phyloP scores from a whole-genome alignment of 2,113 vertebrate species.

The Elachura formosa region DNA sequence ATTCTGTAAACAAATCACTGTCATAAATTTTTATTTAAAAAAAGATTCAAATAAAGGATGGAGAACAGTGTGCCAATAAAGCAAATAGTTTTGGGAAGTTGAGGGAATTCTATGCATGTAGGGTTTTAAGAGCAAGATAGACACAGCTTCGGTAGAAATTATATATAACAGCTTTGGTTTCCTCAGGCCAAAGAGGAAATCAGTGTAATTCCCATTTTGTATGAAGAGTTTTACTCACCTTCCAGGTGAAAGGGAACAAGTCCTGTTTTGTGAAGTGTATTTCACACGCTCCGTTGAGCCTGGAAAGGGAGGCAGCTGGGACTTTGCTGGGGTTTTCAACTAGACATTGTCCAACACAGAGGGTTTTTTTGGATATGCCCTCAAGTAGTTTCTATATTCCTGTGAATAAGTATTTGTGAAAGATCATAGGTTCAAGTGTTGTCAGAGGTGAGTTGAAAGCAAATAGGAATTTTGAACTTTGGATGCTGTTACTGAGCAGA shows the following conservation, averaged over 20 bases:
- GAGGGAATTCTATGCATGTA: neutral
- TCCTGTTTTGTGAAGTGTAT: neutral
- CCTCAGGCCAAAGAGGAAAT: neutral
- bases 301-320: neutral
- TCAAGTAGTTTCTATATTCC: neutral
- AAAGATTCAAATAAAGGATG: neutral
- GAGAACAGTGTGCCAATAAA: neutral
- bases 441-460: neutral
- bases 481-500: neutral
- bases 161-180: neutral
- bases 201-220: neutral
- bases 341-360: neutral
- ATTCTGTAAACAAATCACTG: neutral
- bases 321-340: neutral
- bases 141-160: neutral
- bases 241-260: neutral
- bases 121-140: neutral
- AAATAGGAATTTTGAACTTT: neutral
- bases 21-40: neutral
- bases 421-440: neutral
- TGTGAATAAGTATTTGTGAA: neutral
- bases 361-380: fast-evolving
- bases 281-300: neutral
- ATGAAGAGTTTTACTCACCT: neutral
- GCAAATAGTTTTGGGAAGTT: neutral